Evolutionary conservation across 2,113 vertebrate genomes (phyloP).

Genomic region (Lepidothrix coronata): DNA sequence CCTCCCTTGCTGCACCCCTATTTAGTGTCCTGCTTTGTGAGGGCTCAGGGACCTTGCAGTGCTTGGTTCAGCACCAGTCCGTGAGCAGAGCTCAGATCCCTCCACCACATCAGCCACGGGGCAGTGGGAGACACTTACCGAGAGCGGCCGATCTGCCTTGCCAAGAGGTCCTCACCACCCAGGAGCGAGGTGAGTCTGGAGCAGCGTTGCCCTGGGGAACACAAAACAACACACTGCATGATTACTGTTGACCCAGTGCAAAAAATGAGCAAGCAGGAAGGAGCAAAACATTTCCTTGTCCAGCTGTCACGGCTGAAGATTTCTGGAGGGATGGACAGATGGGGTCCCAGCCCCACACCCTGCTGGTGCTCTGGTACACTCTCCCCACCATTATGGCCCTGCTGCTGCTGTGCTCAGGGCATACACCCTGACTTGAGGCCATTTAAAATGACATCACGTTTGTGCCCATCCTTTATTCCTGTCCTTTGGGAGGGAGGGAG

Average conservation of each 20-base stretch:
- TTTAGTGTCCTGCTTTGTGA: background rate
- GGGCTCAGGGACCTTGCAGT: background rate
- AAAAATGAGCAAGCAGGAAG: background rate
- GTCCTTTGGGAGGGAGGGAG: background rate
- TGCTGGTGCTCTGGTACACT: background rate
- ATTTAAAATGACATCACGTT: background rate
- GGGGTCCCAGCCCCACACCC: background rate
- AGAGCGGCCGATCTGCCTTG: background rate
- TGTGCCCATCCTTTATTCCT: background rate
- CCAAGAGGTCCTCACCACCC: background rate
- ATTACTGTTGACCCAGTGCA: accelerated
- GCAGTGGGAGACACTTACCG: background rate
- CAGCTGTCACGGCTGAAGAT: background rate
- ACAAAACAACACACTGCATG: accelerated
- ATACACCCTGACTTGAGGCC: background rate
- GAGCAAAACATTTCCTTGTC: background rate
- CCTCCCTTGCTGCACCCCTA: background rate
- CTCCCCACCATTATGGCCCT: background rate
- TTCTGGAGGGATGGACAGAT: accelerated
- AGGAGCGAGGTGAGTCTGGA: accelerated
- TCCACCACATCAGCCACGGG: background rate
- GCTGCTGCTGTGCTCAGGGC: background rate
- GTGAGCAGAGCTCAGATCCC: background rate
- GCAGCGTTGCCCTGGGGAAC: background rate
- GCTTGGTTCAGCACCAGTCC: background rate